Base-by-base conservation (phyloP, 2,797 vertebrate species). In the Coregonus suidteri region DNA sequence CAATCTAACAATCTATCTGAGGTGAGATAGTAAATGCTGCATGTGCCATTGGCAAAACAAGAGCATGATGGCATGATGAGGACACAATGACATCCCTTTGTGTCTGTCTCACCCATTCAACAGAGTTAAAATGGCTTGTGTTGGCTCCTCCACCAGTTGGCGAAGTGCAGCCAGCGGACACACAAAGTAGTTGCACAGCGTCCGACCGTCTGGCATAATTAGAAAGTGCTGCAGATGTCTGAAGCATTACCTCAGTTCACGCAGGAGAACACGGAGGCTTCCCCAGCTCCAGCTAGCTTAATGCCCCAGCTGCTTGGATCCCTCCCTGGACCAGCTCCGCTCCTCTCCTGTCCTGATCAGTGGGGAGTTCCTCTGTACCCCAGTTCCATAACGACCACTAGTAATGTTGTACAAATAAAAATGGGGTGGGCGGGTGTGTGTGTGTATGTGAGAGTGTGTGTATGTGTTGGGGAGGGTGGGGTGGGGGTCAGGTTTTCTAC, bases 181-280 rank as follows among this genome's bases (percentile, higher is more conserved):
- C 89, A 85, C 86, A 77, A 83, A 87, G 85, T 81, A 64, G 69
- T 52, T 65, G 71, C 76, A 20, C 65, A 76, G 25, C 67, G 41
- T 92, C 87, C 91, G 92, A 91, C 90, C 67, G 65, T 92, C 87
- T 91, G 92, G 91, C 91, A 90, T 93, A 92, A 94, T 92, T 91
- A 93, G 86, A 93, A 93, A 87, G 91, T 90, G 89, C 90, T 91
- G 89, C 89, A 92, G 87, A 93, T 92, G 91, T 90, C 87, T 91
- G 80, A 90, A 81, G 85, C 86, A 90, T 93, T 90, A 93, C 90
- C 88, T 94, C 92, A 93, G 83, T 82, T 82, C 75, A 64, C 59
- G 59, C 59, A 4, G 77, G 84, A 88, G 88, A 92, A 89, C 85
- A 88, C 86, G 4, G 59, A 64, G 92, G 91, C 90, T 93, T 93